Conservation (phyloP, 1,140 invertebrate genomes). For the Panagrolaimus sp. region DNA sequence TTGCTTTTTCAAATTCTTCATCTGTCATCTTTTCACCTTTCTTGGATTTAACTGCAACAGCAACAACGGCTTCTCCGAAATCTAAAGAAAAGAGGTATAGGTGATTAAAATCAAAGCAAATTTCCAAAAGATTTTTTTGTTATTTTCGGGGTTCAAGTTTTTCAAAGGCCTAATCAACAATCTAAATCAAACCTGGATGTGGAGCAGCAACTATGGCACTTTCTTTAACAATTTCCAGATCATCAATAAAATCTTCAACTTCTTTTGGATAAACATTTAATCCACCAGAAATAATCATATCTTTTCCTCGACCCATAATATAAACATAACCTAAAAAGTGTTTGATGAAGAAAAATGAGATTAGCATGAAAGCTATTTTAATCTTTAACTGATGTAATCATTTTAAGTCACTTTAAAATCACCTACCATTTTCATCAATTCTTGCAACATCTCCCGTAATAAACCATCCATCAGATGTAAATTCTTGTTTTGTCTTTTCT, state of each 20-base stretch:
- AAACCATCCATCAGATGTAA: constrained; percentile 55
- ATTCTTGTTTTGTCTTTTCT: constrained; percentile 56
- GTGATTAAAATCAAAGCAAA: too few relatives aligned
- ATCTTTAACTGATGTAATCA: too few relatives aligned
- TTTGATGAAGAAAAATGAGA: too few relatives aligned
- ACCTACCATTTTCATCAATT: constrained; percentile 47
- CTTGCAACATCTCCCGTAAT: constrained; percentile 54
- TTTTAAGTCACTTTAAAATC: neutral
- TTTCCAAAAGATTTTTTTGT: too few relatives aligned
- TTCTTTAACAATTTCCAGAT: constrained; percentile 36
- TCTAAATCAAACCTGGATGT: constrained; percentile 14
- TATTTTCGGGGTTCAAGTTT: too few relatives aligned
- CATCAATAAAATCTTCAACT: constrained; percentile 52
- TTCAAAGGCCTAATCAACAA: too few relatives aligned
- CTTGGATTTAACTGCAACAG: constrained; percentile 37
- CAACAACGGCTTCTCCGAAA: constrained; percentile 28
- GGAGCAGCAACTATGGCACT: too few relatives aligned
- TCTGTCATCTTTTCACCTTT: neutral
- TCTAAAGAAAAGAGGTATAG: too few relatives aligned
- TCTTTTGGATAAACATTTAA: constrained; percentile 57
- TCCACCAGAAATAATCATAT: constrained; percentile 54
- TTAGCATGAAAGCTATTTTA: too few relatives aligned
- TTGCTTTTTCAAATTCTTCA: constrained; percentile 22
- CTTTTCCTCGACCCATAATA: constrained; percentile 50
- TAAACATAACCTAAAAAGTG: constrained; percentile 34